A percentile compares a stretch with the other conserved stretches of the same genome.
Conservation (phyloP, 2,113 vertebrate genomes). For the Heptranchias perlo region DNA sequence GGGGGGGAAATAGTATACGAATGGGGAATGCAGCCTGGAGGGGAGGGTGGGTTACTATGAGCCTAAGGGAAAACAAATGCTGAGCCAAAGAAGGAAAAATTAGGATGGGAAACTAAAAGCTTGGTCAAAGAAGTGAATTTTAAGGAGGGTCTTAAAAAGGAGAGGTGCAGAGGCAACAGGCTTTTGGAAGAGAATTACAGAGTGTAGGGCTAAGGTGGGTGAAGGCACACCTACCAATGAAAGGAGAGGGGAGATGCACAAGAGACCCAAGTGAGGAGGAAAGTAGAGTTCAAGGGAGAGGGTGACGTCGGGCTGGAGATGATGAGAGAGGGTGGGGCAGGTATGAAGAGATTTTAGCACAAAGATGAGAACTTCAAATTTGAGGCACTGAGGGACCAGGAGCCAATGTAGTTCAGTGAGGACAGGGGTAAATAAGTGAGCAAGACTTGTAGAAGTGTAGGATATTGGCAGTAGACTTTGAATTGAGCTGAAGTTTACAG, state of each 20-base stretch:
- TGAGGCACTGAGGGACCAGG: neutral
- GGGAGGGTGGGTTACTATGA: no score
- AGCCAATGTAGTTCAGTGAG: neutral
- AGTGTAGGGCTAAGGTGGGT: no score
- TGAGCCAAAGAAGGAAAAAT: no score
- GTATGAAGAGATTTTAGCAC: neutral
- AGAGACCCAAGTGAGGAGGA: neutral
- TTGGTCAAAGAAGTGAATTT: no score
- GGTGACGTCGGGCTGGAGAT: neutral
- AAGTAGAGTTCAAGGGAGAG: neutral
- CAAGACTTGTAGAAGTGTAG: neutral
- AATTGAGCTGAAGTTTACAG: neutral
- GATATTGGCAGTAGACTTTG: neutral
- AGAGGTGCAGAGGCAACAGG: neutral
- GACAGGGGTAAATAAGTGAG: neutral
- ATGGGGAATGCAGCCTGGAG: no score
- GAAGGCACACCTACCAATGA: neutral
- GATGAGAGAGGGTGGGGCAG: neutral
- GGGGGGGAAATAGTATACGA: no score
- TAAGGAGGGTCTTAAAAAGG: no score
- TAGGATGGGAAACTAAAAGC: no score
- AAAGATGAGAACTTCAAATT: neutral
- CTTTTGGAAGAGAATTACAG: neutral
- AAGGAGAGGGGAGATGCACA: neutral
- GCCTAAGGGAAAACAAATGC: no score